These are phyloP conservation scores for Euplagia quadripunctaria DNA, from an alignment of 2,888 invertebrate genomes.

Conservation along the genomic window DNA sequence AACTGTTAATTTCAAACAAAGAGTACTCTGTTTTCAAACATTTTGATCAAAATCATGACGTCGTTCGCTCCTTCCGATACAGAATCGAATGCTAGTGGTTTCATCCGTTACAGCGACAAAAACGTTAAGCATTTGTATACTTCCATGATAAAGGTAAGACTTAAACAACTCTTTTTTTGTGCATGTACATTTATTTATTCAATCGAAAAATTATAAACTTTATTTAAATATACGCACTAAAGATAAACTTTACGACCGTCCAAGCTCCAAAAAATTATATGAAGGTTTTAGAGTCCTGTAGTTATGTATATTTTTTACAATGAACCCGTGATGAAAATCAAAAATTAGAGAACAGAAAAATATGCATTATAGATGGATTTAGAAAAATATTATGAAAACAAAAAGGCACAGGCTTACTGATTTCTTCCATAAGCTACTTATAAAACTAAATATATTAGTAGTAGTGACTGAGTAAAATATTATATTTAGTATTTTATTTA, in stretches of 20 bases:
- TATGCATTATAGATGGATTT: too few species aligned
- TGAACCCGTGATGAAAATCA: too few species aligned
- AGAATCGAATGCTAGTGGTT: constrained; percentile 83
- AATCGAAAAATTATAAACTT: too few species aligned
- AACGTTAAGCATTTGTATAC: constrained; percentile 73
- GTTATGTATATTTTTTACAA: too few species aligned
- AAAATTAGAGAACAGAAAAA: too few species aligned
- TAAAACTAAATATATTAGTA: too few species aligned
- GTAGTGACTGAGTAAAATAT: too few species aligned
- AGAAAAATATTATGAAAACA: too few species aligned
- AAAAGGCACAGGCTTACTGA: too few species aligned
- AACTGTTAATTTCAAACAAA: neutral
- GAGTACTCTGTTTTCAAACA: neutral
- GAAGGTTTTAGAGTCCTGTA: too few species aligned
- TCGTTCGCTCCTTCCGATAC: constrained; percentile 75
- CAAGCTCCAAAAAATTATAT: neutral
- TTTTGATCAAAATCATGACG: constrained; percentile 58
- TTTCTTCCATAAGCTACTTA: too few species aligned
- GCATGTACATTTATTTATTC: neutral
- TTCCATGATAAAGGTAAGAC: constrained; percentile 73
- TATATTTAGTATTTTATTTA: too few species aligned
- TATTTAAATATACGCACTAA: neutral
- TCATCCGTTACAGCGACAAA: constrained; percentile 76
- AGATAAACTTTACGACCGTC: neutral
- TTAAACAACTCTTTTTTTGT: neutral